Conservation (phyloP, 2,888 invertebrate species). For the Dioctria rufipes region DNA sequence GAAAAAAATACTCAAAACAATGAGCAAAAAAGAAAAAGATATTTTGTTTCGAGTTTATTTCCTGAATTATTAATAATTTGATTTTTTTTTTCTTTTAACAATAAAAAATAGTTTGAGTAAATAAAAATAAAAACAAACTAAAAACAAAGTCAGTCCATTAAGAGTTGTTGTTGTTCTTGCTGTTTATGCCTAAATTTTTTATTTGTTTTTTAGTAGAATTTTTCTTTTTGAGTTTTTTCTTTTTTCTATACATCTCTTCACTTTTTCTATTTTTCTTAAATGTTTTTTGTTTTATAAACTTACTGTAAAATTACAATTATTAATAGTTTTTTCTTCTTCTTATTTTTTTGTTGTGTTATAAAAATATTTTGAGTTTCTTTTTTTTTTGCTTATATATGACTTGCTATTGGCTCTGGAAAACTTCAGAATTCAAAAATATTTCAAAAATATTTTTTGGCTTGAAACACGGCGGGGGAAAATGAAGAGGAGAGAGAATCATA, state of each 20-base stretch:
- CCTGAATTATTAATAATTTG: constrained; percentile 33
- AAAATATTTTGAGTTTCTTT: constrained; percentile 37
- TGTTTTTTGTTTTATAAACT: constrained; percentile 1
- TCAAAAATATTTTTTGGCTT: constrained; percentile 2
- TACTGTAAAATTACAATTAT: constrained; percentile 17
- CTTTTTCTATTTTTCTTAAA: neutral
- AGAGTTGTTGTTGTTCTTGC: constrained; percentile 14
- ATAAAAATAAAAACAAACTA: constrained; percentile 39
- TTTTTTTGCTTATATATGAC: neutral
- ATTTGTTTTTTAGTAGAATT: no score
- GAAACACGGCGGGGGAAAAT: neutral
- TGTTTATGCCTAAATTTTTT: constrained; percentile 15
- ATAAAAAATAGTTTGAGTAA: constrained; percentile 32
- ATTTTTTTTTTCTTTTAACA: constrained; percentile 3
- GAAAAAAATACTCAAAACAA: constrained; percentile 3
- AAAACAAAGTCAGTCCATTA: constrained; percentile 51
- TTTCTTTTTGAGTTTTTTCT: neutral
- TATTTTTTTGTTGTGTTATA: constrained; percentile 15
- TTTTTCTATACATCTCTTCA: neutral
- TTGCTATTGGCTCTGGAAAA: constrained; percentile 69
- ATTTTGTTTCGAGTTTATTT: constrained; percentile 29
- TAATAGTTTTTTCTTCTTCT: constrained; percentile 11
- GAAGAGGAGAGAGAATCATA: no score
- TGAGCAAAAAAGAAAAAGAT: neutral
- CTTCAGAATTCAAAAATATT: constrained; percentile 4